phyloP scores from a whole-genome alignment of 2,888 invertebrate genomes.

The Xylophagus ater region DNA sequence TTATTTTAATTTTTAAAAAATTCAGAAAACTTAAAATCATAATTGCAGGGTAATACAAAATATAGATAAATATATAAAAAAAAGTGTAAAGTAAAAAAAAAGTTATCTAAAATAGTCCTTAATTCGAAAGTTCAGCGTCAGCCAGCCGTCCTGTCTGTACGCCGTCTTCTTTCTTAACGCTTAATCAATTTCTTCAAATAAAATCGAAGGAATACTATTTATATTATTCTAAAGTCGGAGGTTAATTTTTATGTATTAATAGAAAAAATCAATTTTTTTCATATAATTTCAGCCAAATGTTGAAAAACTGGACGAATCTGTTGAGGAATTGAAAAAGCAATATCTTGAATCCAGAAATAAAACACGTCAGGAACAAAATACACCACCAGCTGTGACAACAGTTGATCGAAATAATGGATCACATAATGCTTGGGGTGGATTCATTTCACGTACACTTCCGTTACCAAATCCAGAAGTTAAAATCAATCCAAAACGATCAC shows the following conservation, averaged over 20 bases:
- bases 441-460: constrained; percentile 45
- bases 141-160: too few relatives aligned
- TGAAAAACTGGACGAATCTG: constrained; percentile 60
- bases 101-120: neutral
- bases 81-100: neutral
- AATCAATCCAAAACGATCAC: constrained; percentile 28
- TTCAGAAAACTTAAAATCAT: too few relatives aligned
- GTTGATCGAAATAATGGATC: constrained; percentile 48
- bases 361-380: constrained; percentile 31
- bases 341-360: constrained; percentile 46
- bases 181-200: too few relatives aligned
- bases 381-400: constrained; percentile 36
- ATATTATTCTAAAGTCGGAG: too few relatives aligned
- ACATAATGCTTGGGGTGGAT: constrained; percentile 57
- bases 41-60: too few relatives aligned
- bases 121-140: too few relatives aligned
- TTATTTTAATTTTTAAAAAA: constrained; percentile 21
- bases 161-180: too few relatives aligned
- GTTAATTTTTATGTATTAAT: neutral
- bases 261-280: neutral
- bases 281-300: constrained; percentile 44
- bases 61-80: too few relatives aligned
- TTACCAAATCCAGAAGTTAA: constrained; percentile 28
- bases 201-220: too few relatives aligned
- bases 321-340: constrained; percentile 59